phyloP scores from a whole-genome alignment of 2,888 invertebrate genomes.

The Phengaris alcon region DNA sequence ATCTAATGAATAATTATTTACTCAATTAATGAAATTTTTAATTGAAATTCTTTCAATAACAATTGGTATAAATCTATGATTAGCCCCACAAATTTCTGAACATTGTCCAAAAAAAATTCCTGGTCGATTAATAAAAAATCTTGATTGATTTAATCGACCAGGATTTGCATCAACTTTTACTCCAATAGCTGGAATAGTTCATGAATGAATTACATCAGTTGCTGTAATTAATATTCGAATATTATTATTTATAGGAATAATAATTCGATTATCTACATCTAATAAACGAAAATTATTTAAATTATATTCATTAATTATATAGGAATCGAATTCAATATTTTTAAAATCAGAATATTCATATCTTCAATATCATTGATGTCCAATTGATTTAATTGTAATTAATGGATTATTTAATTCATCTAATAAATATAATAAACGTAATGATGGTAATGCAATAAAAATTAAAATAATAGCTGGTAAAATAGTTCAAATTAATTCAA shows the following conservation, averaged over 20 bases:
- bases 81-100: slow-evolving; percentile 89
- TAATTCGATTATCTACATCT: slow-evolving; percentile 76
- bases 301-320: slow-evolving; percentile 38
- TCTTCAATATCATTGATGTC: slow-evolving; percentile 83
- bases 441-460: slow-evolving; percentile 81
- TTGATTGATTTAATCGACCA: slow-evolving; percentile 82
- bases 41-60: slow-evolving; percentile 79
- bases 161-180: slow-evolving; percentile 83
- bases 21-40: slow-evolving; percentile 74
- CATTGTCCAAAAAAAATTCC: slow-evolving; percentile 87
- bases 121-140: slow-evolving; percentile 80
- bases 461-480: slow-evolving; percentile 80
- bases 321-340: slow-evolving; percentile 42
- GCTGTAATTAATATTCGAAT: slow-evolving; percentile 82
- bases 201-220: slow-evolving; percentile 83
- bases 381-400: slow-evolving; percentile 81
- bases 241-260: slow-evolving; percentile 80
- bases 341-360: slow-evolving; percentile 82
- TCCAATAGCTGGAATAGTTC: slow-evolving; percentile 81
- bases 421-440: slow-evolving; percentile 80
- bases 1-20: slow-evolving; percentile 79
- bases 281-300: slow-evolving; percentile 35
- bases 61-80: slow-evolving; percentile 88
- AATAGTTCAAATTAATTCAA: slow-evolving; percentile 83
- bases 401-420: slow-evolving; percentile 77